Percentiles rank a stretch among this genome's conserved stretches.
Conservation (phyloP, 2,888 invertebrate genomes). For the Yponomeuta sedellus region DNA sequence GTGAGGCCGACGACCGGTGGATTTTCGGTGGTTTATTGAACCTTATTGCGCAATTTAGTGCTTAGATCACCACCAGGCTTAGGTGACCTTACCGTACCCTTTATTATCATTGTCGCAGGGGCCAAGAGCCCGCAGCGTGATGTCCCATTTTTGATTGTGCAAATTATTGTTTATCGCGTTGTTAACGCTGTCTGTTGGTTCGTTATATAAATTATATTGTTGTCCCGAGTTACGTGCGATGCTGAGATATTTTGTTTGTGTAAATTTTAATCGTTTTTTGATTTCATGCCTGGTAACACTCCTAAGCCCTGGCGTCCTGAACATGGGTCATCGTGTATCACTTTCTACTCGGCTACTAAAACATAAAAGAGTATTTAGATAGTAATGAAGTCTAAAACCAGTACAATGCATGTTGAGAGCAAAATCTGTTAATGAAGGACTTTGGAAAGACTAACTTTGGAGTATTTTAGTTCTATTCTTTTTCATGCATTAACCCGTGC, state of each 20-base stretch:
- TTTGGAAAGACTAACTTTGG: no score
- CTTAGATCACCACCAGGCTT: constrained; percentile 12
- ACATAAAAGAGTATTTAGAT: no score
- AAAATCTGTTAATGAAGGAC: no score
- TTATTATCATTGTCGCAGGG: neutral
- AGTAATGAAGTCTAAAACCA: no score
- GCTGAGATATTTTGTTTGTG: neutral
- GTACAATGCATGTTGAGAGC: no score
- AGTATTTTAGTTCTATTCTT: no score
- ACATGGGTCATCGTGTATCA: no score
- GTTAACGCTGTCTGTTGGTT: neutral
- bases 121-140: constrained; percentile 4
- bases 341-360: no score
- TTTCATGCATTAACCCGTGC: no score
- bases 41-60: constrained; percentile 37
- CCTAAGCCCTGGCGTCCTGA: no score
- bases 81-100: constrained; percentile 7
- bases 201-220: neutral
- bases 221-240: neutral
- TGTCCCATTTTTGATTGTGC: neutral
- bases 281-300: no score
- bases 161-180: neutral
- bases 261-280: neutral
- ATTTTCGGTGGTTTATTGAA: constrained; percentile 39
- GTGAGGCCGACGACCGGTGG: constrained; percentile 40